Conservation (phyloP, 1,140 invertebrate genomes). For the Elymnias hypermnestra region DNA sequence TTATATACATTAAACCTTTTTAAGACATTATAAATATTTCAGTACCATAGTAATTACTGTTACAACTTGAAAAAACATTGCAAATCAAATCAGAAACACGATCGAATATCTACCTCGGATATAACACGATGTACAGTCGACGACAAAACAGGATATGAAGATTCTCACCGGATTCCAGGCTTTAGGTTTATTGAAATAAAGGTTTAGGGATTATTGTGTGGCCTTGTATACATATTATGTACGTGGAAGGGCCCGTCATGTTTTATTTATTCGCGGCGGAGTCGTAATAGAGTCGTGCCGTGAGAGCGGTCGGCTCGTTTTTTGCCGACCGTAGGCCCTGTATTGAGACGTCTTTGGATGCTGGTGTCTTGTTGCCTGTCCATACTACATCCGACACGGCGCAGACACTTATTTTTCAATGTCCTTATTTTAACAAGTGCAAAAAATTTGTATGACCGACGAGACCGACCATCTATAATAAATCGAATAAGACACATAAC, state of each 20-base stretch:
- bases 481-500: no score
- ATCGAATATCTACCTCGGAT: slow-evolving; percentile 56
- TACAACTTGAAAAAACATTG: slow-evolving; percentile 20
- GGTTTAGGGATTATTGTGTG: slow-evolving; percentile 10
- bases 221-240: slow-evolving; percentile 48
- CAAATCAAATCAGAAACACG: slow-evolving; percentile 61
- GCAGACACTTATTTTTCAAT: slow-evolving; percentile 58
- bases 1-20: no score
- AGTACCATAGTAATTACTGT: slow-evolving; percentile 19
- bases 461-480: no score
- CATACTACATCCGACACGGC: slow-evolving; percentile 60
- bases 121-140: slow-evolving; percentile 29
- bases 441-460: slow-evolving; percentile 5
- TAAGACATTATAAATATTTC: slow-evolving; percentile 25
- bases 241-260: slow-evolving; percentile 71
- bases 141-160: neutral
- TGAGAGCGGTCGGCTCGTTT: slow-evolving; percentile 67
- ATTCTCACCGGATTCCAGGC: slow-evolving; percentile 11
- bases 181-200: slow-evolving; percentile 23
- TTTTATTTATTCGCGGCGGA: slow-evolving; percentile 73
- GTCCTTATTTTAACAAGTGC: slow-evolving; percentile 10
- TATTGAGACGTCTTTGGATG: slow-evolving; percentile 72
- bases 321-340: slow-evolving; percentile 57
- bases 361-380: slow-evolving; percentile 70
- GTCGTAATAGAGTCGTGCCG: slow-evolving; percentile 72